Conservation (phyloP, 2,888 invertebrate genomes). For the Eremobia ochroleuca region DNA sequence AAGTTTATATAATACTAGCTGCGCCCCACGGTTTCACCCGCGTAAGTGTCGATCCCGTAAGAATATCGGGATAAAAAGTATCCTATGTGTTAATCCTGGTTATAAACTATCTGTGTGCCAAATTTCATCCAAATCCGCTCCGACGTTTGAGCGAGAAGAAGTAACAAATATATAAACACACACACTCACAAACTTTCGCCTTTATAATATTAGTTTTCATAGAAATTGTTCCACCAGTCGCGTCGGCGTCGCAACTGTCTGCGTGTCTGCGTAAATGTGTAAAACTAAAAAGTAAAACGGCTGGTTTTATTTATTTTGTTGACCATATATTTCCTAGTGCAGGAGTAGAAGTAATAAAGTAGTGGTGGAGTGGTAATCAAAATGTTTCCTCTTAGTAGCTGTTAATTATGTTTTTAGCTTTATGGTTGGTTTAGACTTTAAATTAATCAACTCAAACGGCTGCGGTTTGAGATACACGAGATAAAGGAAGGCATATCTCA, state of each 20-base stretch:
- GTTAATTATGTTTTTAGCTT: slow-evolving; percentile 52
- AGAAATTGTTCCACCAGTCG: neutral
- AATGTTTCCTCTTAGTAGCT: slow-evolving; percentile 54
- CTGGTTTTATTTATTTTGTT: slow-evolving; percentile 60
- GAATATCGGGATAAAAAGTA: no score
- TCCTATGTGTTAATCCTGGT: no score
- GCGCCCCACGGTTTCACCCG: no score
- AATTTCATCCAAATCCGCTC: no score
- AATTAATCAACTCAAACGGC: slow-evolving; percentile 20
- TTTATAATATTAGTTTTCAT: no score
- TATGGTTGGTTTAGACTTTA: slow-evolving; percentile 35
- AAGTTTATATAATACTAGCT: neutral
- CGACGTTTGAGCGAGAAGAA: no score
- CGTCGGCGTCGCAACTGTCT: neutral
- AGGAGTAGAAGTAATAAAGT: slow-evolving; percentile 55
- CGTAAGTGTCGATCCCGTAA: no score
- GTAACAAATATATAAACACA: no score
- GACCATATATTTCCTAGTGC: slow-evolving; percentile 59
- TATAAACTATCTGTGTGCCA: no score
- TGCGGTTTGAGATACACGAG: slow-evolving; percentile 9
- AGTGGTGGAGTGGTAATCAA: slow-evolving; percentile 54
- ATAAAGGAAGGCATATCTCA: neutral
- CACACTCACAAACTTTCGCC: no score
- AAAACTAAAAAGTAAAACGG: slow-evolving; percentile 55
- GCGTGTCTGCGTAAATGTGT: no score